phyloP scores from a whole-genome alignment of 2,113 vertebrate species.

The Cynopterus brachyotis region DNA sequence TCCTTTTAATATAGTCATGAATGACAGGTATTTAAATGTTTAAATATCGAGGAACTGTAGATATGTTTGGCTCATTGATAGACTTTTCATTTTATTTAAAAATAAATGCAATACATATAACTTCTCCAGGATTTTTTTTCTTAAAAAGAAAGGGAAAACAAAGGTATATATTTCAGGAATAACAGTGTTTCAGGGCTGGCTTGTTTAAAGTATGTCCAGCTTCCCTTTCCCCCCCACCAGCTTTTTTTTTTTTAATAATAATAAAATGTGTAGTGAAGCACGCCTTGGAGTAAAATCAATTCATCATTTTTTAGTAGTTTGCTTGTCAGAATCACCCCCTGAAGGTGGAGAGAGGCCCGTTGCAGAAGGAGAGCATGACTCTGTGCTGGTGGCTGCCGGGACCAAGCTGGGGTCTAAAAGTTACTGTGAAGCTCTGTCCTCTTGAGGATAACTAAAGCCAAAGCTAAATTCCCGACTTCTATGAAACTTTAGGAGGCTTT shows the following conservation, averaged over 20 bases:
- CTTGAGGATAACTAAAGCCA: background rate
- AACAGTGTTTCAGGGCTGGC: background rate
- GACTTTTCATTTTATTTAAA: background rate
- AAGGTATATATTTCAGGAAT: background rate
- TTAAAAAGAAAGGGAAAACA: background rate
- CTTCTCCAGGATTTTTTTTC: background rate
- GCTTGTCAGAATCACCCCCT: background rate
- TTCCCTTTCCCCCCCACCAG: background rate
- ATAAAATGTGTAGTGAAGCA: background rate
- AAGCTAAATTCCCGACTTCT: background rate
- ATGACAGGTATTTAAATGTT: background rate
- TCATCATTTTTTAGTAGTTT: background rate
- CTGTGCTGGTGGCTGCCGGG: fast-evolving
- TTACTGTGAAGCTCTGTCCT: background rate
- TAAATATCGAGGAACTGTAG: background rate
- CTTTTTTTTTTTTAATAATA: background rate
- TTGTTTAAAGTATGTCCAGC: background rate
- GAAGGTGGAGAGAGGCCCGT: background rate
- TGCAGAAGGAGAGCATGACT: background rate
- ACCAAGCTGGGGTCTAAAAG: no score
- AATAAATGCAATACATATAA: background rate
- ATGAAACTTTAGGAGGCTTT: background rate
- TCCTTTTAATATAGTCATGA: background rate
- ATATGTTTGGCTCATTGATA: background rate
- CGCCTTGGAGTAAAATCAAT: background rate